Evolutionary conservation across 1,140 invertebrate genomes (phyloP).

Genomic region (Marisa cornuarietis): DNA sequence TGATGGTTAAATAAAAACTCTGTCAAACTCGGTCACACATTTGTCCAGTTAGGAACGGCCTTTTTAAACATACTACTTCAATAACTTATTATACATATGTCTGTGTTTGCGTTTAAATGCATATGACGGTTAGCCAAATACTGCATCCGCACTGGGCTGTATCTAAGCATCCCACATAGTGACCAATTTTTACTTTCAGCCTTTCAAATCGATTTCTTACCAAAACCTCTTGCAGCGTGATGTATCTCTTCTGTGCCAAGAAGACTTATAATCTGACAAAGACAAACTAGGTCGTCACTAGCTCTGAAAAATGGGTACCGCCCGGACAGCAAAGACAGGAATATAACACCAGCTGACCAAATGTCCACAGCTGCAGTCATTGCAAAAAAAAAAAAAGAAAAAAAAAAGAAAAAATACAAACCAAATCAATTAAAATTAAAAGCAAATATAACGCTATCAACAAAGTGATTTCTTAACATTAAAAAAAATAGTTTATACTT

Average conservation of each 20-base stretch:
- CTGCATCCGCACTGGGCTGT: not conserved
- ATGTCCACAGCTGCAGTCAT: conserved; percentile 79
- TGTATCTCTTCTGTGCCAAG: conserved; percentile 79
- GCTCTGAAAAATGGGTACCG: conserved; percentile 87
- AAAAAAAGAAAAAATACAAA: not conserved
- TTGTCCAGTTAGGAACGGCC: no score
- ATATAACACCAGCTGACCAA: conserved; percentile 89
- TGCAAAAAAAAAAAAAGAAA: not conserved
- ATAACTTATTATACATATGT: not conserved
- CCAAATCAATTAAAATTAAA: not conserved
- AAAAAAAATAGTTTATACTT: not conserved
- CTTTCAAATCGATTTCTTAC: conserved; percentile 65
- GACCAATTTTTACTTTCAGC: not conserved
- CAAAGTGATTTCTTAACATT: no score
- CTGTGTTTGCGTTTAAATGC: not conserved
- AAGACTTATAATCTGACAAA: conserved; percentile 84
- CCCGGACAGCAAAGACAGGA: conserved; percentile 80
- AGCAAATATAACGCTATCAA: not conserved
- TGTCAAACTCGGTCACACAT: no score
- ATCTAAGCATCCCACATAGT: not conserved
- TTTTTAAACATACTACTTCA: not conserved
- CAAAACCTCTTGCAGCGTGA: conserved; percentile 76
- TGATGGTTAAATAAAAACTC: no score
- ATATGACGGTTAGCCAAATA: not conserved
- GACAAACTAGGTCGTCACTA: conserved; percentile 80